A percentile compares a stretch with the other conserved stretches of the same genome.
Conservation (phyloP, 2,113 vertebrate species). For the Rafetus swinhoei region DNA sequence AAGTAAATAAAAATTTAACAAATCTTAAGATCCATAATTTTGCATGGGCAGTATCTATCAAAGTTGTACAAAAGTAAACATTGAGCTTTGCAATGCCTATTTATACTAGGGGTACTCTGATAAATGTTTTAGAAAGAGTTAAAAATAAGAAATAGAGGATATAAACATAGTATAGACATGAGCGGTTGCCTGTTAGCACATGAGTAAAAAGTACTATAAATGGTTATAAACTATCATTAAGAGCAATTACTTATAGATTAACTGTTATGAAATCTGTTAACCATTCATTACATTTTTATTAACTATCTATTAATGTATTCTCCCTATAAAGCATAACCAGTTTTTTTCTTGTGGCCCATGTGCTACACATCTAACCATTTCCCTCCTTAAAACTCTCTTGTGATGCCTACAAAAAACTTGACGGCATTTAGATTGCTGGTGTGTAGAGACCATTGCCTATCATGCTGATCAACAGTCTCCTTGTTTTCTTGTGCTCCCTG, state of each 20-base stretch:
- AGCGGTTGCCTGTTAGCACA: not conserved
- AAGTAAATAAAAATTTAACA: too few relatives aligned
- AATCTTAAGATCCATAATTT: too few relatives aligned
- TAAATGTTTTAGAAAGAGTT: not conserved
- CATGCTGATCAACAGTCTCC: not conserved
- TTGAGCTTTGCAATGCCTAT: not conserved
- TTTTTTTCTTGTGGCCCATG: not conserved
- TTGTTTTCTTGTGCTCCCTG: not conserved
- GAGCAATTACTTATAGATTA: slow-evolving; percentile 4
- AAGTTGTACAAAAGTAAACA: not conserved
- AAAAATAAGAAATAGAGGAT: not conserved
- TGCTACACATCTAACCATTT: not conserved
- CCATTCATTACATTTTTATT: slow-evolving; percentile 1
- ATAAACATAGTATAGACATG: not conserved
- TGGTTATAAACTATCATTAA: not conserved
- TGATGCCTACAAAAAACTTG: not conserved
- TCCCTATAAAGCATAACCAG: not conserved
- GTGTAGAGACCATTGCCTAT: not conserved
- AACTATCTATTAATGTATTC: not conserved
- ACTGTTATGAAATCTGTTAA: not conserved
- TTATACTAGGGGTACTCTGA: not conserved
- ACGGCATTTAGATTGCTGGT: not conserved
- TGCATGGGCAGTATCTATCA: not conserved
- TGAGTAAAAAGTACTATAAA: not conserved
- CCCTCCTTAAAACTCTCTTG: not conserved